Evolutionary conservation across 2,113 vertebrate species (phyloP).

Genomic region (Crotalus tigris): DNA sequence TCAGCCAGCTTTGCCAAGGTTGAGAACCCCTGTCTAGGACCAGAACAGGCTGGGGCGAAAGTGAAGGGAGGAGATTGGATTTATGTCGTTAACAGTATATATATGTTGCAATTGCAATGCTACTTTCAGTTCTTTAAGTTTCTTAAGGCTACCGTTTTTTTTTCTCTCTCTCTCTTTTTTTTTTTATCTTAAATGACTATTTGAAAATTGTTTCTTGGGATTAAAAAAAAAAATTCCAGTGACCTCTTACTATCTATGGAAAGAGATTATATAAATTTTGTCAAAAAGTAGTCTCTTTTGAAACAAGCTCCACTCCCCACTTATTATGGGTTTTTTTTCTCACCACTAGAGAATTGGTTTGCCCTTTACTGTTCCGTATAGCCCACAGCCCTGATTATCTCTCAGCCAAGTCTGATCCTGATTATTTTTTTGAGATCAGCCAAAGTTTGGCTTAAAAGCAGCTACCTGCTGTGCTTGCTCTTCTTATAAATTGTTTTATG

Average conservation of each 20-base stretch:
- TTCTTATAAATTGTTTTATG: not conserved
- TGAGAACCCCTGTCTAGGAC: not conserved
- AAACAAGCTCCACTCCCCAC: not conserved
- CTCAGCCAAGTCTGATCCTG: not conserved
- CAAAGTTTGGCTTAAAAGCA: not conserved
- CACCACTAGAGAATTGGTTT: not conserved
- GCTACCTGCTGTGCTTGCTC: not conserved
- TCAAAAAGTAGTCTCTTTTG: not conserved
- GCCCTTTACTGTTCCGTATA: not conserved
- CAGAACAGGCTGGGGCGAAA: not conserved
- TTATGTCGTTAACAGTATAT: not conserved
- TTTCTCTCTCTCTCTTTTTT: not conserved
- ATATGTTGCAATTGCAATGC: not conserved
- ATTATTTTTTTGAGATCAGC: not conserved
- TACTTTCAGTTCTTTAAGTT: not conserved
- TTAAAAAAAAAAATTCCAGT: not conserved
- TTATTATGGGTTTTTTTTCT: not conserved
- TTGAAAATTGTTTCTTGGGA: not conserved
- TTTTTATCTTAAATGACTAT: not conserved
- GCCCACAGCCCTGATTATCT: not conserved
- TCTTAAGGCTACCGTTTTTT: not conserved
- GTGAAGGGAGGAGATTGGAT: not conserved
- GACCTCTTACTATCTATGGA: not conserved
- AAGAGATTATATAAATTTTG: not conserved
- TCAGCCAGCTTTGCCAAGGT: no score